phyloP scores from a whole-genome alignment of 2,888 invertebrate genomes.

The Ormyrus nitidulus region DNA sequence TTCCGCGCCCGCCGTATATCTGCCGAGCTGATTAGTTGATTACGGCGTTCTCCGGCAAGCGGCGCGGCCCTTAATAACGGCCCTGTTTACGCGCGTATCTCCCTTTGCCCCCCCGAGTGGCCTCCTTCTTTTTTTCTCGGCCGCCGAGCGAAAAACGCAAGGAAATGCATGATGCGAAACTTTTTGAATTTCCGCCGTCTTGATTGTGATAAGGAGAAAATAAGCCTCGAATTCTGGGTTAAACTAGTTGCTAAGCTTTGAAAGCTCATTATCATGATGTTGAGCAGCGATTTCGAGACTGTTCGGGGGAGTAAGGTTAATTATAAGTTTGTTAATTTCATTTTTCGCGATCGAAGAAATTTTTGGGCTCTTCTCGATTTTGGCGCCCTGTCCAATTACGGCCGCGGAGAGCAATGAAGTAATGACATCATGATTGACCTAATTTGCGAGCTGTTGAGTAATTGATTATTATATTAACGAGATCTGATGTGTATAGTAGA shows the following conservation, averaged over 20 bases:
- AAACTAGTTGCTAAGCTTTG: no score
- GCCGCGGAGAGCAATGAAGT: no score
- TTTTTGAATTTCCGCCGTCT: slow-evolving; percentile 34
- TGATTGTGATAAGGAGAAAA: background rate
- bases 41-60: slow-evolving; percentile 31
- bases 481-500: no score
- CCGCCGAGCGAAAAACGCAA: background rate
- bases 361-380: no score
- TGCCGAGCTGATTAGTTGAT: slow-evolving; percentile 55
- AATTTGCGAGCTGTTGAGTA: no score
- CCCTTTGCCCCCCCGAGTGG: no score
- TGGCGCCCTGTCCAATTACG: no score
- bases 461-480: no score
- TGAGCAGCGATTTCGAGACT: slow-evolving; percentile 3
- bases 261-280: slow-evolving; percentile 35
- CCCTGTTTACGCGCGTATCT: slow-evolving; percentile 36
- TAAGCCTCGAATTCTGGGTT: background rate
- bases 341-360: no score
- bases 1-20: slow-evolving; percentile 41
- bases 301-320: background rate
- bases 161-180: slow-evolving; percentile 11
- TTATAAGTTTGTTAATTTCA: background rate
- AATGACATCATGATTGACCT: no score
- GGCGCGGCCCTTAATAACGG: slow-evolving; percentile 45
- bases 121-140: background rate